A percentile compares a stretch with the other conserved stretches of the same genome.
These are phyloP conservation scores for Hyla sarda DNA, from an alignment of 2,113 vertebrate species.

Conservation along the genomic window DNA sequence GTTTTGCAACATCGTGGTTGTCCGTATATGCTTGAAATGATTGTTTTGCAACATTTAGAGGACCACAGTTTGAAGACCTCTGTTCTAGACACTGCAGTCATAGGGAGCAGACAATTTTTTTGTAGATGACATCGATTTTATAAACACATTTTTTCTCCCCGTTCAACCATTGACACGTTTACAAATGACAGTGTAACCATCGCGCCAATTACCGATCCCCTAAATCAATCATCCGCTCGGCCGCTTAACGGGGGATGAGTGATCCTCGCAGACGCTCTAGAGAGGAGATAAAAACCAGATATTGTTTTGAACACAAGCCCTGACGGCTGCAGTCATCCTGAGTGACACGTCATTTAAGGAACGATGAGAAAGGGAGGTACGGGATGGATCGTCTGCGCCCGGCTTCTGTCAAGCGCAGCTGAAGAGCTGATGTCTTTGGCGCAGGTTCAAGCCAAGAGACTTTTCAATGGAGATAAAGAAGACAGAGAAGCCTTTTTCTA, in stretches of 20 bases:
- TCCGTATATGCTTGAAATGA: no score
- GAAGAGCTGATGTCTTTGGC: conserved; percentile 26
- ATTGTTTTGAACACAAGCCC: not conserved
- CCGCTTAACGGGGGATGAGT: not conserved
- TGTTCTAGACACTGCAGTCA: no score
- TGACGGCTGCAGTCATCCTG: not conserved
- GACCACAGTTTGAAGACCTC: no score
- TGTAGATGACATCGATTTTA: not conserved
- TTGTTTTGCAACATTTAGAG: no score
- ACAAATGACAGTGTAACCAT: not conserved
- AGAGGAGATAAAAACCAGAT: conserved; percentile 42
- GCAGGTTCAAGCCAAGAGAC: not conserved
- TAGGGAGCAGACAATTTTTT: no score
- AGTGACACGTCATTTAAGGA: conserved; percentile 42
- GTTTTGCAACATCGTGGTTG: no score
- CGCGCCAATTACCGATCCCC: not conserved
- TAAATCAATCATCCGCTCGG: not conserved
- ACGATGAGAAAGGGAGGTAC: conserved; percentile 21
- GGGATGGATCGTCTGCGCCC: conserved; percentile 9
- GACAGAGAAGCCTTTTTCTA: not conserved
- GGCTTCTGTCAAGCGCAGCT: conserved; percentile 39
- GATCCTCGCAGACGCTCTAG: not conserved
- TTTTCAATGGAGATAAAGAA: conserved; percentile 37
- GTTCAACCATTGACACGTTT: not conserved
- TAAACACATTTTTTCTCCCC: not conserved